Evolutionary conservation across 1,140 invertebrate species (phyloP).

Genomic region (Brachionus sp.): DNA sequence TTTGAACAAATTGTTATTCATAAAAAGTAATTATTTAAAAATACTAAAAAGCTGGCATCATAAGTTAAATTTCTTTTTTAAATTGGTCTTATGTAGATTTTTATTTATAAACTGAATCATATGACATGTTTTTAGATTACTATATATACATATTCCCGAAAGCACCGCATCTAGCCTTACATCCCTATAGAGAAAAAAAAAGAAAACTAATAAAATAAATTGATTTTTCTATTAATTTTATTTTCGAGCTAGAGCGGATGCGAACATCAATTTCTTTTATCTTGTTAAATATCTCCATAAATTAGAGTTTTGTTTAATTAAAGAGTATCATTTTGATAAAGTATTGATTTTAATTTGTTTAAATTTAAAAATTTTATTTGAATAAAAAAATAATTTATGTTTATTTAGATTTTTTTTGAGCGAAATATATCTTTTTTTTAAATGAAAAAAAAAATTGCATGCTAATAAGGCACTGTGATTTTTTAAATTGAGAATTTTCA

Average conservation of each 20-base stretch:
- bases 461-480: background rate
- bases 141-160: background rate
- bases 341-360: slow-evolving; percentile 4
- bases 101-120: background rate
- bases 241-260: background rate
- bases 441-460: background rate
- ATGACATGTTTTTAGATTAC: background rate
- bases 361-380: slow-evolving; percentile 9
- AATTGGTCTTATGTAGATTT: background rate
- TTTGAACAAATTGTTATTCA: background rate
- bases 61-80: background rate
- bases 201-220: background rate
- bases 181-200: background rate
- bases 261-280: background rate
- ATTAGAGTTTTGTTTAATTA: background rate
- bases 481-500: background rate
- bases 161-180: background rate
- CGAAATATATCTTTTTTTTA: background rate
- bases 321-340: background rate
- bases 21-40: background rate
- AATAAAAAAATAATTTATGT: slow-evolving; percentile 25
- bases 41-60: background rate
- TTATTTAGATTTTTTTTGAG: background rate
- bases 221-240: background rate
- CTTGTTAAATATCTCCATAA: background rate